These are phyloP conservation scores for Catocala sponsa DNA, from an alignment of 2,888 invertebrate species.

Conservation along the genomic window DNA sequence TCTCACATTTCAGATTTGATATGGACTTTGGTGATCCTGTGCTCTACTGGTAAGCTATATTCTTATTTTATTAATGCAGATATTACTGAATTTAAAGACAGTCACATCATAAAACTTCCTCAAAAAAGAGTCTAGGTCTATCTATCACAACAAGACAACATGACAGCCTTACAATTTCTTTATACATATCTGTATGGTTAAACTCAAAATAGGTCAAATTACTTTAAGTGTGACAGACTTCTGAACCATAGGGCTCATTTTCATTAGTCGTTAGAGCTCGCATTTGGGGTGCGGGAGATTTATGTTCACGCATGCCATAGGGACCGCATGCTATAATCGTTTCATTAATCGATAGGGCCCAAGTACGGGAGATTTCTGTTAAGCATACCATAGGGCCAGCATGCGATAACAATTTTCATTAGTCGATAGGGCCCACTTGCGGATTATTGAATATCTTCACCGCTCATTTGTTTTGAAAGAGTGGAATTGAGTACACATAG, in stretches of 20 bases:
- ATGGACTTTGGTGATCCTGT: conserved; percentile 93
- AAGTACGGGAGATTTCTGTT: too few species aligned
- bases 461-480: too few species aligned
- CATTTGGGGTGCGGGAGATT: conserved; percentile 9
- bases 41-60: conserved; percentile 90
- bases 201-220: too few species aligned
- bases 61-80: background rate
- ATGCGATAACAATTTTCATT: background rate
- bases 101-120: too few species aligned
- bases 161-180: too few species aligned
- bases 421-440: background rate
- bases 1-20: conserved; percentile 95
- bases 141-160: too few species aligned
- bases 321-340: conserved; percentile 1
- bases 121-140: background rate
- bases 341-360: background rate
- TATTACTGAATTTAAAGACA: too few species aligned
- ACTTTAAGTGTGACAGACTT: too few species aligned
- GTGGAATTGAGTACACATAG: too few species aligned
- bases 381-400: background rate
- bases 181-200: too few species aligned
- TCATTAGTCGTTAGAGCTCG: conserved; percentile 11
- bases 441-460: too few species aligned
- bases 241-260: background rate
- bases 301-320: conserved; percentile 9